Evolutionary conservation across 2,888 invertebrate species (phyloP).

Genomic region (Julus scandinavius): DNA sequence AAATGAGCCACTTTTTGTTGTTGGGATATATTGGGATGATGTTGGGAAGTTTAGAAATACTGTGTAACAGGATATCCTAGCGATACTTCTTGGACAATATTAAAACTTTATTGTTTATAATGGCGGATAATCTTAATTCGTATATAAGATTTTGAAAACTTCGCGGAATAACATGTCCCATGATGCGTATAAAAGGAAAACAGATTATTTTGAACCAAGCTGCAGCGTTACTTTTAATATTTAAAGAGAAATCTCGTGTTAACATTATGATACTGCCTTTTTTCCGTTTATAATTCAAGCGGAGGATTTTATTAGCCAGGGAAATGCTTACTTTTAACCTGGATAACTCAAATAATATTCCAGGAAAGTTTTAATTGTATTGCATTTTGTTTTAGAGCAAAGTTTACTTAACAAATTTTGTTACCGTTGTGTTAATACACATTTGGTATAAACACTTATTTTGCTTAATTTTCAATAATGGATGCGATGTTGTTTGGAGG

Average conservation of each 20-base stretch:
- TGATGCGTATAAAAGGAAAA: slow-evolving; percentile 13
- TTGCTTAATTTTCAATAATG: neutral
- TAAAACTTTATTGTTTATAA: neutral
- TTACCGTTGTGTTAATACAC: no score
- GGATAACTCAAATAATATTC: no score
- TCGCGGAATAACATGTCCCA: neutral
- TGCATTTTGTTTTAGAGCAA: no score
- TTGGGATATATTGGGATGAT: no score
- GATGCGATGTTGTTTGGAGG: neutral
- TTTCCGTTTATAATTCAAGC: neutral
- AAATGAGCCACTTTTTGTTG: no score
- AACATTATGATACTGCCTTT: neutral
- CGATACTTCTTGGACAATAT: neutral
- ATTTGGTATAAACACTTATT: no score
- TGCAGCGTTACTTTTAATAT: neutral
- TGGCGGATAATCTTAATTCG: neutral
- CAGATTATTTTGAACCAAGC: neutral
- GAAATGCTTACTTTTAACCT: no score
- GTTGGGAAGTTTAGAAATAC: no score
- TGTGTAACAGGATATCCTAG: neutral
- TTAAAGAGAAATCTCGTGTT: neutral
- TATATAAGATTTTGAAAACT: neutral
- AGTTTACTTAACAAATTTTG: no score
- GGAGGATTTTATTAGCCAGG: neutral
- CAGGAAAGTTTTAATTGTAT: neutral